phyloP scores from a whole-genome alignment of 1,140 invertebrate genomes.

The Musca vetustissima region DNA sequence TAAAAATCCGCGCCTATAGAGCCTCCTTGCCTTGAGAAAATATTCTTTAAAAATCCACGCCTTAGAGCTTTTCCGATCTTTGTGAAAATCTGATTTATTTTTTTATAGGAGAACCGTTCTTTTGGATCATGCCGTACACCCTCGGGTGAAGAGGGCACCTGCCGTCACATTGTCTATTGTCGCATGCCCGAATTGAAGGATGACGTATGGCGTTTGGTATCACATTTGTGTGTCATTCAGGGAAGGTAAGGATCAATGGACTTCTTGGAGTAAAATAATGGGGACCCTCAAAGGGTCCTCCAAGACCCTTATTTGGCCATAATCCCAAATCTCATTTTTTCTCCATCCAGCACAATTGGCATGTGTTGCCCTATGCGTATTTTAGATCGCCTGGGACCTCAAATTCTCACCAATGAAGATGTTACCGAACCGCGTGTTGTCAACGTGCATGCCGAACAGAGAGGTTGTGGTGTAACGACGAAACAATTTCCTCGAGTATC shows the following conservation, averaged over 20 bases:
- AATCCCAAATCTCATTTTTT: background rate
- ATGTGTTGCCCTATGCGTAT: conserved; percentile 51
- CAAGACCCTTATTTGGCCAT: conserved; percentile 2
- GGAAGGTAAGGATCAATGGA: conserved; percentile 57
- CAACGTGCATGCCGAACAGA: conserved; percentile 39
- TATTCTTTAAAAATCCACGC: background rate
- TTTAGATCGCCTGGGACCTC: conserved; percentile 39
- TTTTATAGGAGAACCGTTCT: conserved; percentile 54
- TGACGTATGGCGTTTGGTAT: conserved; percentile 62
- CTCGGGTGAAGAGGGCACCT: conserved; percentile 63
- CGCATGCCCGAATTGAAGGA: conserved; percentile 62
- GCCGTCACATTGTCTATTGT: conserved; percentile 66
- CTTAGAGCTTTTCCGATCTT: too few species aligned
- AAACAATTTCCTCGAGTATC: conserved; percentile 61
- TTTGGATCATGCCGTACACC: conserved; percentile 66
- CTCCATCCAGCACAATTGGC: conserved; percentile 41
- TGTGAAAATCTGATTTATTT: background rate
- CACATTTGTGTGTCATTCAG: conserved; percentile 69
- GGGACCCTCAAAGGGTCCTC: too few species aligned
- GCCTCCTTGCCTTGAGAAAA: background rate
- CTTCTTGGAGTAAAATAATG: too few species aligned
- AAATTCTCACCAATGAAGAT: conserved; percentile 31
- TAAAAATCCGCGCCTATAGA: too few species aligned
- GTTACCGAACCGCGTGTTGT: conserved; percentile 35
- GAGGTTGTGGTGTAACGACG: conserved; percentile 70